These are phyloP conservation scores for Gephyroberyx darwinii DNA, from an alignment of 2,797 vertebrate genomes.

Conservation along the genomic window DNA sequence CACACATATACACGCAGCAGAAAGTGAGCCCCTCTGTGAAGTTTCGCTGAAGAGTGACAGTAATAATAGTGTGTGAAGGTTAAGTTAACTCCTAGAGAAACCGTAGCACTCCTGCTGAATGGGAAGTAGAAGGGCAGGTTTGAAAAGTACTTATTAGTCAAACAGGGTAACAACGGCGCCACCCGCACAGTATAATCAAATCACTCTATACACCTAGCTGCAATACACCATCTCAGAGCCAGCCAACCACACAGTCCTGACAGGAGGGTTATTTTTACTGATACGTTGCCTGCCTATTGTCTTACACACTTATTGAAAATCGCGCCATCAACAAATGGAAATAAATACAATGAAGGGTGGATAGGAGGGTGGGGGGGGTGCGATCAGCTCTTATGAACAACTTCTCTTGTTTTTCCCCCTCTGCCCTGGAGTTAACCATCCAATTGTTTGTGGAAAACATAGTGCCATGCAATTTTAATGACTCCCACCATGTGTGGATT, in stretches of 20 bases:
- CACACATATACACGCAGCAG: conserved; percentile 33
- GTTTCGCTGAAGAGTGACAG: conserved; percentile 76
- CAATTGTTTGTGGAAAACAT: conserved; percentile 72
- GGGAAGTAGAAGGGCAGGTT: conserved; percentile 73
- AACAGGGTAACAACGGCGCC: conserved; percentile 88
- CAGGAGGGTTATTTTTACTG: conserved; percentile 80
- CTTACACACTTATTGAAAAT: conserved; percentile 57
- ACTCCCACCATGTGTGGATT: conserved; percentile 57
- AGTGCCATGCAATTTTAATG: conserved; percentile 76
- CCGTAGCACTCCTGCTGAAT: conserved; percentile 71
- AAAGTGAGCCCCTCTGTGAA: conserved; percentile 72
- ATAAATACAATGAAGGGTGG: conserved; percentile 84
- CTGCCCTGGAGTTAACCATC: conserved; percentile 69
- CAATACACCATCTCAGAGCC: conserved; percentile 84
- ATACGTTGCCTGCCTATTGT: conserved; percentile 67
- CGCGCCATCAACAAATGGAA: conserved; percentile 83
- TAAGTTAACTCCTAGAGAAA: conserved; percentile 78
- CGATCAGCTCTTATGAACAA: conserved; percentile 87
- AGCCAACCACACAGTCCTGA: conserved; percentile 67
- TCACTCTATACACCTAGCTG: conserved; percentile 85
- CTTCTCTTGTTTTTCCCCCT: conserved; percentile 65
- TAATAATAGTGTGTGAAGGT: conserved; percentile 82
- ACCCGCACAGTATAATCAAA: conserved; percentile 86
- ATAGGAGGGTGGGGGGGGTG: conserved; percentile 72
- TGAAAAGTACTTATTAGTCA: conserved; percentile 88